A percentile compares a stretch with the other conserved stretches of the same genome.
phyloP scores from a whole-genome alignment of 2,888 invertebrate genomes.

The Eueremaeus valkanovi region DNA sequence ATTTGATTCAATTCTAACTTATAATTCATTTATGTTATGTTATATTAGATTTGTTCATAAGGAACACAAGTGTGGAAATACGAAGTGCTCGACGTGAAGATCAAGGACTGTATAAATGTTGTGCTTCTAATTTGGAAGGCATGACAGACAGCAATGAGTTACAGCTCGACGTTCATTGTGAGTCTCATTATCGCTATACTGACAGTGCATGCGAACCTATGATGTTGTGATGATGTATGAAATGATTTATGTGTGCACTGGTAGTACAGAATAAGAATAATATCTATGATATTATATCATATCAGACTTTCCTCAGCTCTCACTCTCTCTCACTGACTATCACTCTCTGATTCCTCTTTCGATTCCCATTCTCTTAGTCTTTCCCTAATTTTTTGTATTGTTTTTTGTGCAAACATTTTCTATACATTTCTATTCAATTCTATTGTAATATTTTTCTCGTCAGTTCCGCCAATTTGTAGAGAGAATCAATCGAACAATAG shows the following conservation, averaged over 20 bases:
- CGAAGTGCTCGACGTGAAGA: conserved; percentile 1
- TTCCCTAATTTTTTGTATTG: background rate
- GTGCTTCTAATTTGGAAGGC: conserved; percentile 16
- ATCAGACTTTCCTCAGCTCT: background rate
- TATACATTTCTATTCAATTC: background rate
- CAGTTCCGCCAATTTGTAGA: conserved; percentile 27
- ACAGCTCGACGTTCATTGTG: conserved; percentile 4
- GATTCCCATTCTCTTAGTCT: background rate
- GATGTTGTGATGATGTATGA: too few relatives aligned
- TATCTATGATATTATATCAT: too few relatives aligned
- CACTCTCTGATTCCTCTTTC: background rate
- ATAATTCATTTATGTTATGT: too few relatives aligned
- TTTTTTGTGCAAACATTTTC: background rate
- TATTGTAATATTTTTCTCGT: background rate
- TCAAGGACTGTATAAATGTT: conserved; percentile 13
- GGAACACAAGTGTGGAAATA: conserved; percentile 20
- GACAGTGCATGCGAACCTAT: background rate
- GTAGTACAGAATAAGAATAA: background rate
- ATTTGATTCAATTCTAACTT: too few relatives aligned
- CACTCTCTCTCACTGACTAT: background rate
- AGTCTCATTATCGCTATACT: background rate
- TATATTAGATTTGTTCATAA: background rate
- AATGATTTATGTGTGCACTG: background rate
- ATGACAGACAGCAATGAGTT: conserved; percentile 21
- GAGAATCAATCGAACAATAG: conserved; percentile 4